Evolutionary conservation across 2,888 invertebrate genomes (phyloP).

Genomic region (Metacarcinus magister): DNA sequence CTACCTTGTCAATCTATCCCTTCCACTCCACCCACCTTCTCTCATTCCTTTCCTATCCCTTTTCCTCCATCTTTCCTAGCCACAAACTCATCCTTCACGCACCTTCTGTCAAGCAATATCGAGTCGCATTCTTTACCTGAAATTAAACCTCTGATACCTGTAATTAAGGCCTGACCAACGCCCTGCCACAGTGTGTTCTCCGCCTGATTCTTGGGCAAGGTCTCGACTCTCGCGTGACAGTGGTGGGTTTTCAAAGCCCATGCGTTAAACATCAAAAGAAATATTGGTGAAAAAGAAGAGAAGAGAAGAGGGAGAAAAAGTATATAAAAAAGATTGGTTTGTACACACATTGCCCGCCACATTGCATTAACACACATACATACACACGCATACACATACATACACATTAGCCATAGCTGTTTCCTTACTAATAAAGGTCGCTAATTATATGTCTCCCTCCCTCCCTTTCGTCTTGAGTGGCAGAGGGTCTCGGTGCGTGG

Average conservation of each 20-base stretch:
- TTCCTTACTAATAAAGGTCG: background rate
- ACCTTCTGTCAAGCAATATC: slow-evolving; percentile 50
- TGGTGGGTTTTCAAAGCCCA: background rate
- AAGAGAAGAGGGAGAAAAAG: background rate
- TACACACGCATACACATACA: slow-evolving; percentile 27
- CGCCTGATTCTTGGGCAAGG: background rate
- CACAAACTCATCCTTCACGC: slow-evolving; percentile 47
- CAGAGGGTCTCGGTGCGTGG: background rate
- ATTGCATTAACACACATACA: slow-evolving; percentile 47
- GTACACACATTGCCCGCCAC: slow-evolving; percentile 13
- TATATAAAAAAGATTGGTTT: background rate
- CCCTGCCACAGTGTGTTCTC: slow-evolving; percentile 34
- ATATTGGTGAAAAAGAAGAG: background rate
- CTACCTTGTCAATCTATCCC: background rate
- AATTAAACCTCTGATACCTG: slow-evolving; percentile 43
- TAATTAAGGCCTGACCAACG: slow-evolving; percentile 49
- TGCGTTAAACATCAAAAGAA: slow-evolving; percentile 47
- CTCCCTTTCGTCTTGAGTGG: background rate
- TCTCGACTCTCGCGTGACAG: slow-evolving; percentile 35
- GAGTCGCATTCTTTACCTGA: slow-evolving; percentile 46
- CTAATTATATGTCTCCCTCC: slow-evolving; percentile 30
- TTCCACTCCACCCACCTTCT: background rate
- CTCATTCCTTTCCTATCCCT: background rate
- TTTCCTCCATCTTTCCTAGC: background rate
- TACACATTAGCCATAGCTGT: background rate